Percentiles rank a stretch among this genome's conserved stretches.
These are phyloP conservation scores for Paelopatides confundens DNA, from an alignment of 53 echinoderm and acorn worm genomes.

Conservation along the genomic window DNA sequence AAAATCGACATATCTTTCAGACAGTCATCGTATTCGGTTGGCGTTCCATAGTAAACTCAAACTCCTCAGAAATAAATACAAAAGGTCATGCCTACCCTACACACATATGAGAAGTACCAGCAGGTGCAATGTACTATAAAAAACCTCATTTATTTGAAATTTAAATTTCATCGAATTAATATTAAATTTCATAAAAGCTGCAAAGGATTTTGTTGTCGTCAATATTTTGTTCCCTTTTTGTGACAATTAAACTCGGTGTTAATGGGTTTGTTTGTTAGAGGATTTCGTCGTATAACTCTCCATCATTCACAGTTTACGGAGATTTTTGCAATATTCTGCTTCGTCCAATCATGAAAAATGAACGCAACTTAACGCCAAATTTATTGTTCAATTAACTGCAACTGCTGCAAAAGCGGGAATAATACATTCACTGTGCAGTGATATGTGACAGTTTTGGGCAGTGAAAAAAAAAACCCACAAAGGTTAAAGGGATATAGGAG, in stretches of 20 bases:
- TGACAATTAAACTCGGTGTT: neutral
- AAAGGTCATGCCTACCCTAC: too few relatives aligned
- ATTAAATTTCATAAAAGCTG: neutral
- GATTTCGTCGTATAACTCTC: neutral
- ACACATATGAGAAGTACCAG: neutral
- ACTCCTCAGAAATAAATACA: too few relatives aligned
- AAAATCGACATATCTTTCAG: too few relatives aligned
- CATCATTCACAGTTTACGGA: too few relatives aligned
- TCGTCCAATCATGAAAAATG: neutral
- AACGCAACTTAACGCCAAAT: slow-evolving; percentile 17
- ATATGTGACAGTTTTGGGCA: neutral
- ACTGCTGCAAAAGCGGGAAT: neutral
- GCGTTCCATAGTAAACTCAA: too few relatives aligned
- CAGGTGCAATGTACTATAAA: neutral
- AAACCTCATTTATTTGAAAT: neutral
- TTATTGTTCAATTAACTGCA: slow-evolving; percentile 21
- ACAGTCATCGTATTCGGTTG: too few relatives aligned
- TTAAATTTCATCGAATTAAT: neutral
- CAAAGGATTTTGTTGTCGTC: too few relatives aligned
- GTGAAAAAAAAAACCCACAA: too few relatives aligned
- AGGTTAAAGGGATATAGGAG: too few relatives aligned
- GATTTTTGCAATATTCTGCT: neutral
- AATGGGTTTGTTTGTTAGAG: neutral
- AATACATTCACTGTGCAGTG: neutral
- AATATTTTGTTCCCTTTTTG: neutral